A percentile compares a stretch with the other conserved stretches of the same genome.
These are phyloP conservation scores for Parazoanthus swiftii DNA, from an alignment of 92 coral and sea anemone species.

Conservation along the genomic window DNA sequence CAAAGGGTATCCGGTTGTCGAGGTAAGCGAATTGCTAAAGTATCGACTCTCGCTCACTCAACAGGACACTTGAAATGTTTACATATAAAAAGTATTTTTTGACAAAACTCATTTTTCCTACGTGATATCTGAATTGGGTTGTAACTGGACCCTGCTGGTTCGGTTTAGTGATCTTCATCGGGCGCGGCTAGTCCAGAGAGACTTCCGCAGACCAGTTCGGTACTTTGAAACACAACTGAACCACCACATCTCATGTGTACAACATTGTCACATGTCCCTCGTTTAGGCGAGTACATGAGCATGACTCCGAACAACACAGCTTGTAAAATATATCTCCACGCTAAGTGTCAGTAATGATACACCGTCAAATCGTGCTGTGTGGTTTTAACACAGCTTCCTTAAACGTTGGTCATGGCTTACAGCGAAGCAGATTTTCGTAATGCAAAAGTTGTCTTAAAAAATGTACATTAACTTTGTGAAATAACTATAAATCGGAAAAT, in stretches of 20 bases:
- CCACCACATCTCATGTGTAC: background rate
- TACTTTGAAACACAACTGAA: background rate
- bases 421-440: too few species aligned
- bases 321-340: background rate
- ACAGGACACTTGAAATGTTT: background rate
- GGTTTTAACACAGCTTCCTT: background rate
- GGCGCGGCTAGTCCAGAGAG: background rate
- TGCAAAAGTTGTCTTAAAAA: background rate
- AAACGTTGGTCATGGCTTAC: too few species aligned
- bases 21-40: constrained; percentile 43
- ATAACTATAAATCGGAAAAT: too few species aligned
- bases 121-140: constrained; percentile 7
- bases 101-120: background rate
- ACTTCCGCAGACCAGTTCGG: background rate
- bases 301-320: background rate
- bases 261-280: background rate
- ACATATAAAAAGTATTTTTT: background rate
- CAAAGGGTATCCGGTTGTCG: constrained; percentile 53
- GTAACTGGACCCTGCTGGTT: background rate
- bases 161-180: background rate
- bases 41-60: background rate
- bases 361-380: background rate
- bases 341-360: background rate
- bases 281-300: background rate
- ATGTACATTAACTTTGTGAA: too few species aligned